A percentile compares a stretch with the other conserved stretches of the same genome.
These are phyloP conservation scores for Orbicella faveolata DNA, from an alignment of 64 coral and sea anemone genomes.

Conservation along the genomic window DNA sequence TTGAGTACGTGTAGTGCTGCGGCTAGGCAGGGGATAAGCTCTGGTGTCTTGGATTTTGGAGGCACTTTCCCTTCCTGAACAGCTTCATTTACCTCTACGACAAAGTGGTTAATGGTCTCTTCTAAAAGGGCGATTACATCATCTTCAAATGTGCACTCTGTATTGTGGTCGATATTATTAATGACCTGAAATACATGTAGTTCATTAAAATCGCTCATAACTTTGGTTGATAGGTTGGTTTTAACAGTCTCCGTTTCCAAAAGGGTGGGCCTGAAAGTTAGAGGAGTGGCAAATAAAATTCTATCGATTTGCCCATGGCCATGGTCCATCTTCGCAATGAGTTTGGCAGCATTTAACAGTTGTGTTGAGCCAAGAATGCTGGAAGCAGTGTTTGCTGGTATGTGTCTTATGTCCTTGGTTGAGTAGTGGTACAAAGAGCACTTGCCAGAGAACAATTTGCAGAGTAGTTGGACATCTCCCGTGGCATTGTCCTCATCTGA, in stretches of 20 bases:
- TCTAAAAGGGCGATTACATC: background rate
- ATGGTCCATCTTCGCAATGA: slow-evolving; percentile 40
- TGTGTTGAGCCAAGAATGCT: slow-evolving; percentile 53
- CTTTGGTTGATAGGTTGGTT: background rate
- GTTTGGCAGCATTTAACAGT: slow-evolving; percentile 27
- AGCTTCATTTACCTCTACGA: slow-evolving; percentile 11
- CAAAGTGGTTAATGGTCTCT: background rate
- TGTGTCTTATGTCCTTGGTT: slow-evolving; percentile 9
- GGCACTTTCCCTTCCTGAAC: slow-evolving; percentile 14
- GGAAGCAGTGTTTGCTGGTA: slow-evolving; percentile 27
- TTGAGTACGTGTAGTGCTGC: slow-evolving; percentile 14
- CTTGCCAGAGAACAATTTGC: slow-evolving; percentile 51
- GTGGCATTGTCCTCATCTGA: slow-evolving; percentile 41
- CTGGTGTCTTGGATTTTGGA: slow-evolving; percentile 38
- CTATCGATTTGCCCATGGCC: slow-evolving; percentile 33
- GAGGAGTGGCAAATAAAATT: slow-evolving; percentile 22
- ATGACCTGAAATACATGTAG: background rate
- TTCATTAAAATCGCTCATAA: background rate
- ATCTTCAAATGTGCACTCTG: background rate
- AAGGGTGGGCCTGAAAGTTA: slow-evolving; percentile 16
- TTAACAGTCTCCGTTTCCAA: slow-evolving; percentile 17
- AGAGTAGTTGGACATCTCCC: slow-evolving; percentile 24
- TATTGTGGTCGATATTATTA: background rate
- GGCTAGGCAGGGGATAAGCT: slow-evolving; percentile 28
- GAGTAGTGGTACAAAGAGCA: slow-evolving; percentile 10